These are phyloP conservation scores for Hoplostethus atlanticus DNA, from an alignment of 2,797 vertebrate species.

Conservation along the genomic window DNA sequence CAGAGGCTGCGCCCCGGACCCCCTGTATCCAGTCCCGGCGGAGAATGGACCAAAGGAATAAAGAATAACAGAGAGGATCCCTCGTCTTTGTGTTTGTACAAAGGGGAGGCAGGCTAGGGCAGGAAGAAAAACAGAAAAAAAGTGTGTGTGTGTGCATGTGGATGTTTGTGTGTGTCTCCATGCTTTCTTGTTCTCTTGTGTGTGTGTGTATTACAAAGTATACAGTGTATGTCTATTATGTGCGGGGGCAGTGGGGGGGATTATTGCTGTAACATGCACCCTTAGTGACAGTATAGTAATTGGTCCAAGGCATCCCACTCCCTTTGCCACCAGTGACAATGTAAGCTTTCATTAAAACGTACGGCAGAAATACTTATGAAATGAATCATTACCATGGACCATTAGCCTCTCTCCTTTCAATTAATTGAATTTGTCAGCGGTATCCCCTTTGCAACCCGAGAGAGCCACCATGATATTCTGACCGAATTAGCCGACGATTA, in stretches of 20 bases:
- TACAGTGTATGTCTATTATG: conserved; percentile 16
- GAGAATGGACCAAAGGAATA: conserved; percentile 44
- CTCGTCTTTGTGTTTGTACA: conserved; percentile 51
- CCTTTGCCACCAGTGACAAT: conserved; percentile 86
- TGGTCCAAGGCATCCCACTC: conserved; percentile 52
- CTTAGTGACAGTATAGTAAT: conserved; percentile 66
- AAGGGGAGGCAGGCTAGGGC: conserved; percentile 32
- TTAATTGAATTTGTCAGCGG: conserved; percentile 99
- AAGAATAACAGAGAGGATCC: conserved; percentile 64
- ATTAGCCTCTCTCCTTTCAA: conserved; percentile 95
- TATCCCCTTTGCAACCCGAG: conserved; percentile 90
- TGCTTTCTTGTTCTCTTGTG: conserved; percentile 38
- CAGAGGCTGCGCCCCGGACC: conserved; percentile 48
- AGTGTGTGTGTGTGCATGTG: background rate
- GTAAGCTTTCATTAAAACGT: conserved; percentile 91
- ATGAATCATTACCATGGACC: conserved; percentile 95
- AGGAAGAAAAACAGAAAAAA: background rate
- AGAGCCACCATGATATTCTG: conserved; percentile 88
- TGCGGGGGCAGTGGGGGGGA: conserved; percentile 22
- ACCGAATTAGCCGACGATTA: conserved; percentile 95
- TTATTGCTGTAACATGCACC: conserved; percentile 52
- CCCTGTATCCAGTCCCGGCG: conserved; percentile 15
- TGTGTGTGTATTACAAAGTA: conserved; percentile 7
- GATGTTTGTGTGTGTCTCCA: conserved; percentile 22
- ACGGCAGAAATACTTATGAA: conserved; percentile 92